Evolutionary conservation across 2,113 vertebrate genomes (phyloP).

Genomic region (Pipa parva): DNA sequence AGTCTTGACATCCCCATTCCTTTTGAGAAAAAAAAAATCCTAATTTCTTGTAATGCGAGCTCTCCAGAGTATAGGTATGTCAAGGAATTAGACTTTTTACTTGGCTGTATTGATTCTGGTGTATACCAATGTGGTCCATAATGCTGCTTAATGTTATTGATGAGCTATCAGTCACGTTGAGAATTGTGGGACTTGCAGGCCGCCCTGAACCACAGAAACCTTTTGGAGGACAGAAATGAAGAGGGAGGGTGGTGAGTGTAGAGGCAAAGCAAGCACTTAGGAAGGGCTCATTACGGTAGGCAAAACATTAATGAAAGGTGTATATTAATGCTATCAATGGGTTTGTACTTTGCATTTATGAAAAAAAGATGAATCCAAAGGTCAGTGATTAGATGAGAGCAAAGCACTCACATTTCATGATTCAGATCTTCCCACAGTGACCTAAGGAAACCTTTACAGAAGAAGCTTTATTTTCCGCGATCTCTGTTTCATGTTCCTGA

Average conservation of each 20-base stretch:
- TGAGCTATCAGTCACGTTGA: slow-evolving; percentile 88
- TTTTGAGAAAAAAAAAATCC: slow-evolving; percentile 69
- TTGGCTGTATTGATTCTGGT: slow-evolving; percentile 88
- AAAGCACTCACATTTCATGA: slow-evolving; percentile 22
- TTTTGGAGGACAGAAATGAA: slow-evolving; percentile 93
- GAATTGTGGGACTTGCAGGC: slow-evolving; percentile 87
- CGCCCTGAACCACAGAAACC: slow-evolving; percentile 76
- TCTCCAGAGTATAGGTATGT: slow-evolving; percentile 77
- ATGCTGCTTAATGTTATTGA: slow-evolving; percentile 98
- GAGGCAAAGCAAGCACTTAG: slow-evolving; percentile 78
- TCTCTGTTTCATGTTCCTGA: background rate
- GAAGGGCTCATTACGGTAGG: slow-evolving; percentile 50
- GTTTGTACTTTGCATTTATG: slow-evolving; percentile 61
- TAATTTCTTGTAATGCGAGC: slow-evolving; percentile 81
- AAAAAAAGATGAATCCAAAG: slow-evolving; percentile 74
- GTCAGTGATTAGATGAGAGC: slow-evolving; percentile 67
- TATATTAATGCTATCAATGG: slow-evolving; percentile 37
- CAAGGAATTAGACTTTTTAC: slow-evolving; percentile 88
- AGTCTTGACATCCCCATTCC: slow-evolving; percentile 65
- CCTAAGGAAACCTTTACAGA: slow-evolving; percentile 15
- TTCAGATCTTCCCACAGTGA: slow-evolving; percentile 12
- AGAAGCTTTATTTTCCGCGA: slow-evolving; percentile 17
- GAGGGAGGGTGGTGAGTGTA: slow-evolving; percentile 64
- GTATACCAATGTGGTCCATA: slow-evolving; percentile 83
- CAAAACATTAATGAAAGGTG: slow-evolving; percentile 65